Evolutionary conservation across 2,113 vertebrate species (phyloP).

Genomic region (Psittacus erithacus): DNA sequence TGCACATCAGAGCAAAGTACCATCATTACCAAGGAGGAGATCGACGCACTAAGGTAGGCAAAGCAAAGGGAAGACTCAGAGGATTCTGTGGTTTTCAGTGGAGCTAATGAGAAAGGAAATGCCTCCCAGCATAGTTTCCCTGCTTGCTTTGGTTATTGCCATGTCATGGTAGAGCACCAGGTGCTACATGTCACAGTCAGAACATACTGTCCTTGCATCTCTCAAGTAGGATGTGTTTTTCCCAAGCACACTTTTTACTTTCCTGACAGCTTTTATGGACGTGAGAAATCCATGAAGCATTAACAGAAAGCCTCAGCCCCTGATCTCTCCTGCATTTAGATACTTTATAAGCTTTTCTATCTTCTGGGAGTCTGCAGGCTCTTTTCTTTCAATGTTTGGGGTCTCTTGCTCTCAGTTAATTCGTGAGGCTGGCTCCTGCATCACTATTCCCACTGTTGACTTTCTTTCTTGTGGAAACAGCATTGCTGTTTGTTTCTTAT

Average conservation of each 20-base stretch:
- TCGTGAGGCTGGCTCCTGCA: not conserved
- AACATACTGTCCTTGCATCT: not conserved
- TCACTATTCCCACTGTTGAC: not conserved
- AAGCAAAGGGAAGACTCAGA: not conserved
- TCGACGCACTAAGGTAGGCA: constrained; percentile 73
- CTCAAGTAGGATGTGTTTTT: not conserved
- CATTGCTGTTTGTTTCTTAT: not conserved
- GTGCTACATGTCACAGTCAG: not conserved
- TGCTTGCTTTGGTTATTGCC: not conserved
- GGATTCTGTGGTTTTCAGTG: not conserved
- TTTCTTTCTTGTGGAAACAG: not conserved
- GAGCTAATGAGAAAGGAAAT: not conserved
- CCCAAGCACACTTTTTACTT: not conserved
- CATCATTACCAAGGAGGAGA: constrained; percentile 70
- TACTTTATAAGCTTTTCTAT: not conserved
- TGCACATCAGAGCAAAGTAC: constrained; percentile 53
- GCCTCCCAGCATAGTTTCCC: not conserved
- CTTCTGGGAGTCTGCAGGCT: not conserved
- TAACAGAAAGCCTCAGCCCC: not conserved
- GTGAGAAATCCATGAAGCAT: not conserved
- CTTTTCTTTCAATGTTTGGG: not conserved
- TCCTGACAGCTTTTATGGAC: not conserved
- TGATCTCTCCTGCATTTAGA: not conserved
- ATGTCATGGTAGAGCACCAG: not conserved
- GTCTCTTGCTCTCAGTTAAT: not conserved